These are phyloP conservation scores for Sarcophaga rosellei DNA, from an alignment of 2,888 invertebrate genomes.

Conservation along the genomic window DNA sequence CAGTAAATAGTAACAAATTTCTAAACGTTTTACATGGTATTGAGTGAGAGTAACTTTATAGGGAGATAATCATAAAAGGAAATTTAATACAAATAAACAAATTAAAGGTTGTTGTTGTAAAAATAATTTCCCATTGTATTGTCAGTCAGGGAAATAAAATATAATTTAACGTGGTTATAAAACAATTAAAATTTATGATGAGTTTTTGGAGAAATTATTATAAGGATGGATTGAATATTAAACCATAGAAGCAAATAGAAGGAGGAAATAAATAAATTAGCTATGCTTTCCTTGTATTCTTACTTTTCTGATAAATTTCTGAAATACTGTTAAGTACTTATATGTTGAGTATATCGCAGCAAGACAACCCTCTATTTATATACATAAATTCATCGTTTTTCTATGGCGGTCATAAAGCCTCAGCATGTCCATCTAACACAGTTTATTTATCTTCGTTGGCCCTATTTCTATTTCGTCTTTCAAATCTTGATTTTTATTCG, in stretches of 20 bases:
- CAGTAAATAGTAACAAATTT: constrained; percentile 44
- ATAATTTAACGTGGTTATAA: background rate
- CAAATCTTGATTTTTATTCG: too few species aligned
- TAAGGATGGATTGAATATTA: background rate
- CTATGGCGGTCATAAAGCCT: too few species aligned
- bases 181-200: background rate
- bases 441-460: too few species aligned
- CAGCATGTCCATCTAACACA: too few species aligned
- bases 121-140: background rate
- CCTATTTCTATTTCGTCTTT: too few species aligned
- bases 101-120: background rate
- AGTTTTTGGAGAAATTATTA: background rate
- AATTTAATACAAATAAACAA: background rate
- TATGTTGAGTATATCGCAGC: too few species aligned
- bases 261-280: background rate
- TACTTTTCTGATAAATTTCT: too few species aligned
- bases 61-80: background rate
- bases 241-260: too few species aligned
- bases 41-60: background rate
- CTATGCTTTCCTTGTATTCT: background rate
- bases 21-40: background rate
- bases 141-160: background rate
- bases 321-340: too few species aligned
- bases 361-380: too few species aligned
- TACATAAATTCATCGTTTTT: too few species aligned